Percentiles rank a stretch among this genome's conserved stretches.
These are phyloP conservation scores for Epinotia bilunana DNA, from an alignment of 2,888 invertebrate genomes.

Conservation along the genomic window DNA sequence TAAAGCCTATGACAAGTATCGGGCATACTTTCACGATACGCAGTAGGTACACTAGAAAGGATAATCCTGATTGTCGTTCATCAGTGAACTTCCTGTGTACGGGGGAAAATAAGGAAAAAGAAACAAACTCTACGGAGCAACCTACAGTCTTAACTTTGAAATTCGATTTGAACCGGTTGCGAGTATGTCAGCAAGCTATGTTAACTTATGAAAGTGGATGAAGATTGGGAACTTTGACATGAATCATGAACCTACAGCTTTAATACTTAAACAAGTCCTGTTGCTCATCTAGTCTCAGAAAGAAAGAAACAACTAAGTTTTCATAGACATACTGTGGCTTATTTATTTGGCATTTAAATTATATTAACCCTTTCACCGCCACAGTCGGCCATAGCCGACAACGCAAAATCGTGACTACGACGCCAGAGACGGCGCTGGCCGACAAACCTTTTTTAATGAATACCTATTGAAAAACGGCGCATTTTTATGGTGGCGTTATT, in stretches of 20 bases:
- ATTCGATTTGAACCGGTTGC: conserved; percentile 35
- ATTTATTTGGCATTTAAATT: not conserved
- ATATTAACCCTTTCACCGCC: too few species aligned
- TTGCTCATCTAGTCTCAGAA: not conserved
- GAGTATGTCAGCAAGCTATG: conserved; percentile 27
- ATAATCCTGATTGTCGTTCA: conserved; percentile 34
- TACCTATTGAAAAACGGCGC: too few species aligned
- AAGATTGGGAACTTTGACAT: not conserved
- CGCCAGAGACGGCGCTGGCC: too few species aligned
- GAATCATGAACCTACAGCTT: conserved; percentile 7
- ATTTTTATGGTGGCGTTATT: too few species aligned
- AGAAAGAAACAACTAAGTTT: not conserved
- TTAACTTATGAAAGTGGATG: conserved; percentile 25
- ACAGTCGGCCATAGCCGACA: too few species aligned
- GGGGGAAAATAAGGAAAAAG: conserved; percentile 33
- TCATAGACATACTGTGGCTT: not conserved
- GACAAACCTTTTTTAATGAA: too few species aligned
- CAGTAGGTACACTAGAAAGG: conserved; percentile 9
- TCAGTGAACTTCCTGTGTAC: conserved; percentile 32
- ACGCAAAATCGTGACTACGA: too few species aligned
- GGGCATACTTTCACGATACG: not conserved
- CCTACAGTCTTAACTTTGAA: conserved; percentile 37
- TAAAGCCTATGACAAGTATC: not conserved
- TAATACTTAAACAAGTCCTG: not conserved
- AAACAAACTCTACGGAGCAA: conserved; percentile 24